Evolutionary conservation across 2,113 vertebrate genomes (phyloP).

Genomic region (Euleptes europaea): DNA sequence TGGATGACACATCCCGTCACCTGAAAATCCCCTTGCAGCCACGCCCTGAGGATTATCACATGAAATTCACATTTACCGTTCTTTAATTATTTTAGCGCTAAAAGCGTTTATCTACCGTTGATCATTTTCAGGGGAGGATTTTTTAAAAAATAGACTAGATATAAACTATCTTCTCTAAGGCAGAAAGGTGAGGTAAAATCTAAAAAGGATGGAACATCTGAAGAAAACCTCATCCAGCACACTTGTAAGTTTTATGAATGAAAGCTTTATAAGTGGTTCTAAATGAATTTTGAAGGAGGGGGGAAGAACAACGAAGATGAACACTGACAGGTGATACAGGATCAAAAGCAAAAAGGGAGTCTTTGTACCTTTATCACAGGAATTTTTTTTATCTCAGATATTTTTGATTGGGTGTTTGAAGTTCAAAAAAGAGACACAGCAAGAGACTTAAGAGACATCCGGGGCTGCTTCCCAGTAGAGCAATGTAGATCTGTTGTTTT

Average conservation of each 20-base stretch:
- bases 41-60: background rate
- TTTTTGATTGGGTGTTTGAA: background rate
- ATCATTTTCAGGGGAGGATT: fast-evolving
- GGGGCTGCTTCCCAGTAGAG: background rate
- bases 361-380: background rate
- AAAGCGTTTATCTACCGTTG: background rate
- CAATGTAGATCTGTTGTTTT: background rate
- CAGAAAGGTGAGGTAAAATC: background rate
- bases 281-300: background rate
- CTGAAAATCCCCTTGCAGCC: background rate
- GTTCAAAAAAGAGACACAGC: background rate
- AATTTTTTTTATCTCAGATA: background rate
- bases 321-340: conserved; percentile 4
- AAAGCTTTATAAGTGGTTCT: conserved; percentile 10
- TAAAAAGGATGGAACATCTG: background rate
- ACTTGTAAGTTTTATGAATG: conserved; percentile 4
- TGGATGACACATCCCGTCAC: background rate
- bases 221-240: background rate
- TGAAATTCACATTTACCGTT: background rate
- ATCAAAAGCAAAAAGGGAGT: conserved; percentile 13
- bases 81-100: conserved; percentile 3
- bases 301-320: background rate
- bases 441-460: background rate
- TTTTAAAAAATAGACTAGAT: background rate
- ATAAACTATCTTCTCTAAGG: background rate